Evolutionary conservation across 2,888 invertebrate species (phyloP), one percentile per base, ranked within the genome.

Genomic region (Digitonthophagus gazella): DNA sequence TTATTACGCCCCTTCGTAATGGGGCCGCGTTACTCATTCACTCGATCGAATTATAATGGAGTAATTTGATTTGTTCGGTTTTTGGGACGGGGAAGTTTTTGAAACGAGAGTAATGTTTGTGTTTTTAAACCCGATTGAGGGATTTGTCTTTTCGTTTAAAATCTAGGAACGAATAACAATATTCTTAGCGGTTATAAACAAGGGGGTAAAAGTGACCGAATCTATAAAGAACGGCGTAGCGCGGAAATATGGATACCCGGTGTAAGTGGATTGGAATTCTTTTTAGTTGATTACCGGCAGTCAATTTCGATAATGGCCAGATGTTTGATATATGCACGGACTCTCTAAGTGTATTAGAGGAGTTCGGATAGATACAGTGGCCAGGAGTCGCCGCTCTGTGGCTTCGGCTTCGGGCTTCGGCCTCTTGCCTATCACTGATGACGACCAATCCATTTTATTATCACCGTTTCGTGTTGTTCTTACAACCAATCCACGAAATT

Each of bases 261-360:
- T 78, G 77, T 76, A 79, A 80, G 78, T 79, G 78, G 80, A 81
- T 81, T 81, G 80, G 28, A 80, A 80, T 80, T 80, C 80, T 80
- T 81, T 82, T 80, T 81, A 82, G 80, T 81, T 82, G 82, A 82
- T 82, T 82, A 81, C 81, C 74, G 66, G 79, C 78, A 80, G 80
- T 81, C 82, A 82, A 82, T 82, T 82, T 82, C 81, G 81, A 81
- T 82, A 82, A 82, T 82, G 82, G 82, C 78, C 78, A 80, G 81
- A 82, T 82, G 80, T 82, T 81, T 82, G 82, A 82, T 82, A 81
- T 80, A 81, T 81, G 76, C 78, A 77, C 67, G 67, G 76, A 75
- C 78, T 78, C 79, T 18, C 19, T 81, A 82, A 82, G 81, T 81
- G 81, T 81, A 82, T 82, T 82, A 81, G 79, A 77, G 80, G 78